A percentile compares a stretch with the other conserved stretches of the same genome.
phyloP scores from a whole-genome alignment of 2,888 invertebrate species.

The Ectobius pallidus region DNA sequence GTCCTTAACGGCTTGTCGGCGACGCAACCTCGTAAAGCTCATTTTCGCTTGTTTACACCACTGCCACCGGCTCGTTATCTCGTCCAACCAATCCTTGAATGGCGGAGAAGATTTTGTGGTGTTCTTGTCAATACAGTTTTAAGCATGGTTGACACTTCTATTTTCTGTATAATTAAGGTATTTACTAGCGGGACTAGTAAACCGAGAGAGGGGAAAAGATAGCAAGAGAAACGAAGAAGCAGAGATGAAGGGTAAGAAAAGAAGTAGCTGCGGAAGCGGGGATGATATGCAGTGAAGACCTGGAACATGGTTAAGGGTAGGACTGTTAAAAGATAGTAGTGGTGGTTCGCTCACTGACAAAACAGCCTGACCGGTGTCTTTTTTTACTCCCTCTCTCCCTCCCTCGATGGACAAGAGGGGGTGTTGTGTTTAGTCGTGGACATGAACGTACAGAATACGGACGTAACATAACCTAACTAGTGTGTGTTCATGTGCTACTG shows the following conservation, averaged over 20 bases:
- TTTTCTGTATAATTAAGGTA: slow-evolving; percentile 38
- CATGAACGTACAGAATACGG: background rate
- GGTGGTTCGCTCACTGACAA: background rate
- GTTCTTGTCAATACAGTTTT: slow-evolving; percentile 40
- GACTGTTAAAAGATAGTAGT: slow-evolving; percentile 2
- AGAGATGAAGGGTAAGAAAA: slow-evolving; percentile 5
- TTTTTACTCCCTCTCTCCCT: no score
- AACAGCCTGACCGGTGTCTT: no score
- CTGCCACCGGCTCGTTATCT: slow-evolving; percentile 17
- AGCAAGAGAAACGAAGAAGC: background rate
- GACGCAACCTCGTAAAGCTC: slow-evolving; percentile 1
- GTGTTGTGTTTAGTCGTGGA: background rate
- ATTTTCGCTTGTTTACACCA: slow-evolving; percentile 19
- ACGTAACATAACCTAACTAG: background rate
- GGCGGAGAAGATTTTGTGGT: slow-evolving; percentile 24
- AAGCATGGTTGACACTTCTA: slow-evolving; percentile 40
- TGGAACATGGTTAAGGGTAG: background rate
- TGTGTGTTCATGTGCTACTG: background rate
- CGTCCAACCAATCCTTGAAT: slow-evolving; percentile 28
- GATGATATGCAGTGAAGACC: slow-evolving; percentile 2
- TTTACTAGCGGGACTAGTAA: slow-evolving; percentile 28
- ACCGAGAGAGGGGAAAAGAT: slow-evolving; percentile 13
- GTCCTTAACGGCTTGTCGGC: slow-evolving; percentile 24
- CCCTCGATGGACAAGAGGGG: slow-evolving; percentile 9
- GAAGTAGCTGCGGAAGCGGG: slow-evolving; percentile 9